Evolutionary conservation across 1,140 invertebrate genomes (phyloP), one percentile per base, ranked within the genome.

Genomic region (Atta texana): DNA sequence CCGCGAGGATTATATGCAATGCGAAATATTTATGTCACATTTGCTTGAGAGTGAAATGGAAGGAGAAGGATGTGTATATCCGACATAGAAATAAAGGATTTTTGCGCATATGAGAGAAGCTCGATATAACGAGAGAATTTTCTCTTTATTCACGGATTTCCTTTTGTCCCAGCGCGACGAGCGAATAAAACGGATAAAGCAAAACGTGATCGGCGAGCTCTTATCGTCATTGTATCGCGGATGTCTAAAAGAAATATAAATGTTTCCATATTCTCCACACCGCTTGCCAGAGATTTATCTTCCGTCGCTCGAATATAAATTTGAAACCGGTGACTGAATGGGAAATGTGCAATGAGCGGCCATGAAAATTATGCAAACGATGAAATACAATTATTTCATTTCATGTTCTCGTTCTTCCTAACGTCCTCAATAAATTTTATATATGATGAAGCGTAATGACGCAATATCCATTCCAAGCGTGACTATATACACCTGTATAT

Each of bases 131-230:
- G 66, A 69, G 66, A 69, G 39, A 69, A 51, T 51, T 24, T 24
- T 16, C 66, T 24, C 34, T 69, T 69, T 28, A 51, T 69, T 24
- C 39, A 5, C 39, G 66, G 39, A 69, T 51, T 51, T n/a, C 21
- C 39, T 21, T 69, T 69, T 69, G 28, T 69, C n/a, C 39, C 39
- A 24, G 66, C 66, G 39, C 39, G 39, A 69, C 66, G 66, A 49
- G n/a, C 39, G 66, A 69, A 69, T 69, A 69, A 69, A 69, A 49
- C 39, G 39, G 66, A 69, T 69, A 49, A 69, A 69, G 21, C 39
- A 49, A 69, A 69, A 24, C 66, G 18, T 18, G 64, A 66, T 34
- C 18, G 5, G 34, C n/a, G 66, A 24, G 21, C 66, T 69, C 66
- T 51, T 44, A 6, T 16, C 66, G 66, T 16, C 39, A 51, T 51